Base-by-base conservation (phyloP, 2,113 vertebrate genomes). In the Lagopus muta region DNA sequence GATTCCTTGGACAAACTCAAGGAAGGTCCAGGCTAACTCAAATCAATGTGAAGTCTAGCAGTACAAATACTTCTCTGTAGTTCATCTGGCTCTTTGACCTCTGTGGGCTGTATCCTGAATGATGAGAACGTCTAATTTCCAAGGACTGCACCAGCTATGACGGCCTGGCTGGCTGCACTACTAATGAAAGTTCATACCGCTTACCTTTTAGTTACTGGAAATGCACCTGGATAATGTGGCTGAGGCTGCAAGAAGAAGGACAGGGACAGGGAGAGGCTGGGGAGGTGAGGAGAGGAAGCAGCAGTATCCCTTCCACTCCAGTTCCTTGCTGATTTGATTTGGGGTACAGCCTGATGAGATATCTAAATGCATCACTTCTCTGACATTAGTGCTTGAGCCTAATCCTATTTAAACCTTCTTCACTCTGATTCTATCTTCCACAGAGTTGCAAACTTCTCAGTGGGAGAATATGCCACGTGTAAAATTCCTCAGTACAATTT, bases 161-260 rank as follows among this genome's bases (percentile, higher is more conserved):
- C 50, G 19, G 12, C 36, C 60, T 52, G 22, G 13, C 38, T 48
- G 36, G 42, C 0, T 72, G 75, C 16, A 1, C 27, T 55, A 27
- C 67, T 74, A n/a, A 43, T 30, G 43, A 52, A 74, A 4, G 30
- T 30, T 74, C 61, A 36, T 1, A 34, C 64, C 47, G 30, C 12
- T 1, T 27, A 11, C 12, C 43, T 47, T 57, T 32, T 5, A 16
- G 18, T 22, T 45, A 19, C 13, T 54, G 84, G 32, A 0, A 0
- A 7, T 5, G 8, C 45, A 47, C 21, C 15, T 0, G 1, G 45
- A 45, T 20, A 16, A 82, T 48, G 42, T n/a, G 27, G 6, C 43
- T 89, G 74, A 50, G 54, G 34, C 21, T 67, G 62, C 28, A 75
- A 22, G 0, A 0, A 60, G 32, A 1, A 0, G 2, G 3, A 42